Base-by-base conservation (phyloP, 2,888 invertebrate genomes). In the Agonum fuliginosum region DNA sequence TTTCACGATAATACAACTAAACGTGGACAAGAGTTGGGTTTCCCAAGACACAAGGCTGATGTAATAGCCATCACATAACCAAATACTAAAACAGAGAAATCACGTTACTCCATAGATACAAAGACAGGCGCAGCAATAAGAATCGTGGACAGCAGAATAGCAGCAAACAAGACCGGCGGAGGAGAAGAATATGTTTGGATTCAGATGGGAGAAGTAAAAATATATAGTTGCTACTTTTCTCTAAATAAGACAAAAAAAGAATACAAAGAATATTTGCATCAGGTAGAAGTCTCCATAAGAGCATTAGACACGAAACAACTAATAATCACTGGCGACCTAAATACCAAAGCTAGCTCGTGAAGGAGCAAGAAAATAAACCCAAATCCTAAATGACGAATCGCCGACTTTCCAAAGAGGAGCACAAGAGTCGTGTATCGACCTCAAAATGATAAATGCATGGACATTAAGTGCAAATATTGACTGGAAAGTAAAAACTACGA, bases 161-260 rank as follows among this genome's bases (percentile, higher is more conserved):
- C 48, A 4, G 48, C 19, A 12, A 19, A 14, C 12, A 19, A 48
- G 4, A 48, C 48, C 2, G 48, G 48, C 2, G 14, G 19, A 2
- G 48, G 48, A 2, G 8, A 3, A 8, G 48, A 14, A 3, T 48
- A 3, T 19, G 48, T 48, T 2, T 48, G 48, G 48, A 14, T 48
- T 8, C 3, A 48, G 12, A 19, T 48, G 14, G 14, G 19, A 6
- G 19, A 48, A 12, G 3, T 14, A 1, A 48, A 6, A 3, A 12
- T 48, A 19, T 48, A 8, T 19, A 48, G 48, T 14, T 48, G 48
- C 48, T 48, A 3, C 48, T 48, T 48, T 14, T 48, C 48, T 12
- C 14, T 14, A 2, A 8, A 48, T 19, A 48, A 1, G 2, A 19
- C 14, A 3, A 2, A 19, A 3, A 14, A 48, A 1, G 48, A 48